Evolutionary conservation across 2,888 invertebrate genomes (phyloP).

Genomic region (Argyra leucocephala): DNA sequence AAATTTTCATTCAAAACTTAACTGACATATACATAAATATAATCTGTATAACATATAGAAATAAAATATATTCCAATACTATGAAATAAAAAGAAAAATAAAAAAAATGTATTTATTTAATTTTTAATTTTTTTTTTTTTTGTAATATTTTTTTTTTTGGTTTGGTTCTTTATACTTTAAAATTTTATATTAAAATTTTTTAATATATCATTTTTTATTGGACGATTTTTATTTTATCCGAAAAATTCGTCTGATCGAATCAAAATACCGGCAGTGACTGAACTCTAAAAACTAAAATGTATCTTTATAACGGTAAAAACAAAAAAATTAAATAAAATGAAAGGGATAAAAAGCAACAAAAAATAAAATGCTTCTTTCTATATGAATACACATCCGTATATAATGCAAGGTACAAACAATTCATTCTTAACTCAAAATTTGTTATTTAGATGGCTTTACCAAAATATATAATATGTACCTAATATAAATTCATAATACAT

Average conservation of each 20-base stretch:
- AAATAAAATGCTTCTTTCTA: too few relatives aligned
- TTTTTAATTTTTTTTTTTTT: neutral
- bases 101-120: neutral
- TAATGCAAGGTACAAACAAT: too few relatives aligned
- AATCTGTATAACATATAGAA: neutral
- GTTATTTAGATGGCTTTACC: too few relatives aligned
- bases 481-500: too few relatives aligned
- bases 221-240: neutral
- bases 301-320: neutral
- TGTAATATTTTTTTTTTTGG: neutral
- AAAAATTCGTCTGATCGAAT: neutral
- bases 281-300: conserved; percentile 7
- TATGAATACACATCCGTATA: neutral
- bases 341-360: neutral
- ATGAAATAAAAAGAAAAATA: too few relatives aligned
- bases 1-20: too few relatives aligned
- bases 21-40: neutral
- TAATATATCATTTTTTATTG: too few relatives aligned
- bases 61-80: neutral
- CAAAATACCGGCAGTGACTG: conserved; percentile 12
- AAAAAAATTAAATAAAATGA: neutral
- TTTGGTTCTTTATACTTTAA: neutral
- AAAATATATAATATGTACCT: too few relatives aligned
- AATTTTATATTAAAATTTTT: too few relatives aligned
- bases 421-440: too few relatives aligned